phyloP scores from a whole-genome alignment of 2,888 invertebrate genomes.

The Oxytorus armatus region DNA sequence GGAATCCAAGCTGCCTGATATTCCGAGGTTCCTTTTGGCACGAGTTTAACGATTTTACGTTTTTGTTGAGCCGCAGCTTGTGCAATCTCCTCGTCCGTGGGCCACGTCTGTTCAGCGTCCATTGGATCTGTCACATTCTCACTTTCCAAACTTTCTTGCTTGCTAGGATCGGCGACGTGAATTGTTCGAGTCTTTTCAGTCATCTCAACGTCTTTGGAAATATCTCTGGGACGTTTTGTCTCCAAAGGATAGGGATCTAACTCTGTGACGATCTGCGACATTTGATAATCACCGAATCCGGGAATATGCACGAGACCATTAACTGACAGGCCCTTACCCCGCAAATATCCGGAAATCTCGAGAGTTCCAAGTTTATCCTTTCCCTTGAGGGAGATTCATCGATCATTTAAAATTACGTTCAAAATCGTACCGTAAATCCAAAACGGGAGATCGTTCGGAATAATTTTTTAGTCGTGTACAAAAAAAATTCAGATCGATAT shows the following conservation, averaged over 20 bases:
- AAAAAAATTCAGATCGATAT: too few species aligned
- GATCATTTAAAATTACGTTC: too few species aligned
- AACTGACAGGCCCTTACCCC: constrained; percentile 93
- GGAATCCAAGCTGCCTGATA: constrained; percentile 98
- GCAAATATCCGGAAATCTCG: constrained; percentile 94
- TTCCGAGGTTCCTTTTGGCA: constrained; percentile 98
- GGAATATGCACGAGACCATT: constrained; percentile 96
- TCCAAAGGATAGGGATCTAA: constrained; percentile 89
- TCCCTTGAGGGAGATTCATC: constrained; percentile 67
- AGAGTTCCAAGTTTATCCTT: constrained; percentile 87
- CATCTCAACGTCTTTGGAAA: constrained; percentile 83
- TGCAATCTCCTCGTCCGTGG: constrained; percentile 95
- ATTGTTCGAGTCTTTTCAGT: constrained; percentile 85
- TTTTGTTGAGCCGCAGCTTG: constrained; percentile 88
- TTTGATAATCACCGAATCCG: constrained; percentile 97
- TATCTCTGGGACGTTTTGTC: constrained; percentile 80
- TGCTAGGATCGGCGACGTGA: constrained; percentile 87
- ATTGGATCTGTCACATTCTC: constrained; percentile 95
- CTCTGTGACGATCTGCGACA: constrained; percentile 91
- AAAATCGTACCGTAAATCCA: too few species aligned
- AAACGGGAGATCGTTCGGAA: too few species aligned
- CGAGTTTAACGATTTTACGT: constrained; percentile 90
- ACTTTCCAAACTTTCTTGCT: constrained; percentile 90
- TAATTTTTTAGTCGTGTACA: too few species aligned
- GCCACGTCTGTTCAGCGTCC: constrained; percentile 99